Evolutionary conservation across 2,888 invertebrate species (phyloP).

Genomic region (Polylopha cassiicola): DNA sequence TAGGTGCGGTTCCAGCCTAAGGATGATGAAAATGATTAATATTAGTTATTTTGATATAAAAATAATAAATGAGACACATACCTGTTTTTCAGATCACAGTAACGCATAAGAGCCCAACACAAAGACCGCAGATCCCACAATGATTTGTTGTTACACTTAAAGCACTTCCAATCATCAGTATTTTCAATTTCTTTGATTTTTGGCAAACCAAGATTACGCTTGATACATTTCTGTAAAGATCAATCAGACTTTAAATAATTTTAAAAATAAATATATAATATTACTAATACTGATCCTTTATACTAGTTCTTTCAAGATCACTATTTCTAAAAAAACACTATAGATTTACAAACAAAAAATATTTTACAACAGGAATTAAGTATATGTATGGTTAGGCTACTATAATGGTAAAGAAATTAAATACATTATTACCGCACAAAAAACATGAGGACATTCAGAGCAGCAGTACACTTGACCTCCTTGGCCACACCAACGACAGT

Average conservation of each 20-base stretch:
- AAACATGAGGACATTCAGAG: constrained; percentile 84
- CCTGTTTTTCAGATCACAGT: constrained; percentile 79
- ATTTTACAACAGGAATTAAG: too few species aligned
- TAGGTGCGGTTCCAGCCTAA: too few species aligned
- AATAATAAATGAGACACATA: constrained; percentile 37
- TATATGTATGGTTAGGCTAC: background rate
- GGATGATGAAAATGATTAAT: too few species aligned
- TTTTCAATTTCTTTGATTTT: constrained; percentile 84
- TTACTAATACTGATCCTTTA: background rate
- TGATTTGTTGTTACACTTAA: constrained; percentile 82
- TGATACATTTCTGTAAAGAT: constrained; percentile 82
- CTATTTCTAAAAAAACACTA: too few species aligned
- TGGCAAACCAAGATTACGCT: constrained; percentile 81
- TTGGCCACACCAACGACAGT: constrained; percentile 91
- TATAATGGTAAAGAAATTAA: constrained; percentile 1
- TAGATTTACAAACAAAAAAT: too few species aligned
- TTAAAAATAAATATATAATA: background rate
- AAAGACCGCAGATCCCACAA: constrained; percentile 81
- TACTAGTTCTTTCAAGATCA: too few species aligned
- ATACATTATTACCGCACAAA: constrained; percentile 78
- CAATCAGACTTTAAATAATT: constrained; percentile 26
- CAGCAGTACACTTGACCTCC: constrained; percentile 88
- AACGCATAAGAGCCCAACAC: constrained; percentile 84
- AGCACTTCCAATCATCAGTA: constrained; percentile 89
- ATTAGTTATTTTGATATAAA: too few species aligned